A percentile compares a stretch with the other conserved stretches of the same genome.
phyloP scores from a whole-genome alignment of 1,140 invertebrate genomes.

The Tetramorium simillimum region DNA sequence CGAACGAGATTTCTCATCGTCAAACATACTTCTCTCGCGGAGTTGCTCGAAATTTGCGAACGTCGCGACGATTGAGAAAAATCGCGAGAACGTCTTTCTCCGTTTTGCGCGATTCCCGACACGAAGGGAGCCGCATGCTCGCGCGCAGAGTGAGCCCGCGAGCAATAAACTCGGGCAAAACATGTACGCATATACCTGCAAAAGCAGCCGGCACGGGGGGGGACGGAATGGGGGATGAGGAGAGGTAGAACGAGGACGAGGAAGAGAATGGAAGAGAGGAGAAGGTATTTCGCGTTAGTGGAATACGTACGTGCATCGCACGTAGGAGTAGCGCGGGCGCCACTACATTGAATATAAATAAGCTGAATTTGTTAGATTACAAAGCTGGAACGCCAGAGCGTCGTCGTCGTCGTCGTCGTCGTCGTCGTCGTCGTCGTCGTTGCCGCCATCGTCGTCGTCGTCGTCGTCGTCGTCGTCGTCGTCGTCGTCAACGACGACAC shows the following conservation, averaged over 20 bases:
- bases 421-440: not conserved
- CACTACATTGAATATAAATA: constrained; percentile 77
- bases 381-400: constrained; percentile 69
- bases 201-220: constrained; percentile 36
- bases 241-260: not conserved
- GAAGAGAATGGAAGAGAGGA: not conserved
- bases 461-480: not conserved
- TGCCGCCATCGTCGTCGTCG: constrained; percentile 17
- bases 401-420: constrained; percentile 34
- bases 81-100: constrained; percentile 37
- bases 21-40: constrained; percentile 8
- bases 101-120: constrained; percentile 60
- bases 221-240: not conserved
- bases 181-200: constrained; percentile 66
- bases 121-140: constrained; percentile 64
- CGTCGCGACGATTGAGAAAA: constrained; percentile 42
- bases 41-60: constrained; percentile 31
- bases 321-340: constrained; percentile 66
- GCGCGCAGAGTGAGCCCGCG: constrained; percentile 59
- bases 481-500: not conserved
- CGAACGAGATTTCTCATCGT: constrained; percentile 38
- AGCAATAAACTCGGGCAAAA: constrained; percentile 73
- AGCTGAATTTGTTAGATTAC: constrained; percentile 77
- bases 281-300: constrained; percentile 69
- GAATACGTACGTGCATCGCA: constrained; percentile 75